A percentile compares a stretch with the other conserved stretches of the same genome.
These are phyloP conservation scores for Suillia variegata DNA, from an alignment of 2,888 invertebrate genomes.

Conservation along the genomic window DNA sequence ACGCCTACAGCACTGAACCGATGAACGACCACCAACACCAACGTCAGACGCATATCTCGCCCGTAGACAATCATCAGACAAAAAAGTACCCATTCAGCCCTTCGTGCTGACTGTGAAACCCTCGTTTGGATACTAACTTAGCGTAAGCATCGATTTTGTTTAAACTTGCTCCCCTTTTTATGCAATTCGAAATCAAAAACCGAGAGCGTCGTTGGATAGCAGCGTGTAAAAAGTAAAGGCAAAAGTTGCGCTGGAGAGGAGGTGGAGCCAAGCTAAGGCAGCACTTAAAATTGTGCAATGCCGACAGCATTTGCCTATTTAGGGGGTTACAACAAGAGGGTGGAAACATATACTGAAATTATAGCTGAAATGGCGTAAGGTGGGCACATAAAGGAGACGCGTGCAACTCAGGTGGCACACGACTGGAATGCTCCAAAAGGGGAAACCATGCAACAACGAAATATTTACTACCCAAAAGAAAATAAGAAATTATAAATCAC, in stretches of 20 bases:
- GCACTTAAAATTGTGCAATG: conserved; percentile 47
- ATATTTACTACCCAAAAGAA: not conserved
- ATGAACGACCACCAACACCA: not conserved
- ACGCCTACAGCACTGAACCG: not conserved
- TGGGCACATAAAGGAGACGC: conserved; percentile 13
- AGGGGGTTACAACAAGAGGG: too few relatives aligned
- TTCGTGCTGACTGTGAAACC: conserved; percentile 45
- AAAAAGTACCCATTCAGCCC: not conserved
- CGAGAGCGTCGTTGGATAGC: not conserved
- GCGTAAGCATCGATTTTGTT: conserved; percentile 51
- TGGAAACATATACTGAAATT: not conserved
- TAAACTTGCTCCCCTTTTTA: conserved; percentile 49
- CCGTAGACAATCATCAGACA: not conserved
- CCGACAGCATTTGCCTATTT: conserved; percentile 41
- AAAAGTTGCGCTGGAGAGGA: not conserved
- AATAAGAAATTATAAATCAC: too few relatives aligned
- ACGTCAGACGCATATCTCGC: not conserved
- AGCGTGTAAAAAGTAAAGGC: not conserved
- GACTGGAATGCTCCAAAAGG: not conserved
- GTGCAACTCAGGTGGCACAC: conserved; percentile 18
- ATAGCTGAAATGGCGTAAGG: conserved; percentile 1
- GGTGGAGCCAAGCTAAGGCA: not conserved
- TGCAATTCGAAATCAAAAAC: conserved; percentile 4
- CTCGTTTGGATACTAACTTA: too few relatives aligned
- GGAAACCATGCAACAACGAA: not conserved